These are phyloP conservation scores for Gymnocheta viridis DNA, from an alignment of 2,888 invertebrate species.

Conservation along the genomic window DNA sequence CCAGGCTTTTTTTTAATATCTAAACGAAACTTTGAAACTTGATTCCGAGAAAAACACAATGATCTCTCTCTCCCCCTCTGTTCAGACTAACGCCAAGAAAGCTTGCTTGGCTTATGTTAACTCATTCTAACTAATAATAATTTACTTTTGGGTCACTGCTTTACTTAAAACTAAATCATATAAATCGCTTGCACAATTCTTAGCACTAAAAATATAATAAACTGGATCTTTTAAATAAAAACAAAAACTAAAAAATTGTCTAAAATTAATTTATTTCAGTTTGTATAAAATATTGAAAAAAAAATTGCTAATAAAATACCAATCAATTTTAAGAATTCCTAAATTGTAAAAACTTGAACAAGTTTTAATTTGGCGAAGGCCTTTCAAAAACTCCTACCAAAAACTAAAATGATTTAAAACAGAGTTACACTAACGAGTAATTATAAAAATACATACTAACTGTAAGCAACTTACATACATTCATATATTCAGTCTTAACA, in stretches of 20 bases:
- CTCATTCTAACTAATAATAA: too few species aligned
- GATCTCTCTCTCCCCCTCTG: too few species aligned
- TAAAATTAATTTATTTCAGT: slow-evolving; percentile 48
- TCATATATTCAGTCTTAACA: background rate
- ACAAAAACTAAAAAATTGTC: slow-evolving; percentile 29
- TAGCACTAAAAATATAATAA: background rate
- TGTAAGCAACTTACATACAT: background rate
- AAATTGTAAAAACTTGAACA: slow-evolving; percentile 36
- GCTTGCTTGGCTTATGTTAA: too few species aligned
- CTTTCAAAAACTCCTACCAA: slow-evolving; percentile 57
- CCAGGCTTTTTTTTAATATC: too few species aligned
- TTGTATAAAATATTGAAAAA: background rate
- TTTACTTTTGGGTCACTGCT: too few species aligned
- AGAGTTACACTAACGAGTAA: background rate
- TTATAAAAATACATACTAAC: background rate
- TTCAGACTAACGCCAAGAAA: too few species aligned
- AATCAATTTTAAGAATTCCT: slow-evolving; percentile 50
- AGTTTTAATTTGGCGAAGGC: slow-evolving; percentile 37
- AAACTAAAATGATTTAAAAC: slow-evolving; percentile 8
- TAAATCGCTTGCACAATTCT: too few species aligned
- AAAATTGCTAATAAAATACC: slow-evolving; percentile 17
- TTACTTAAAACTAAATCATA: too few species aligned
- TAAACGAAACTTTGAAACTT: too few species aligned
- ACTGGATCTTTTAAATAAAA: slow-evolving; percentile 19
- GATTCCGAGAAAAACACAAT: too few species aligned